Evolutionary conservation across 2,113 vertebrate genomes (phyloP).

Genomic region (Puffinus mauretanicus): DNA sequence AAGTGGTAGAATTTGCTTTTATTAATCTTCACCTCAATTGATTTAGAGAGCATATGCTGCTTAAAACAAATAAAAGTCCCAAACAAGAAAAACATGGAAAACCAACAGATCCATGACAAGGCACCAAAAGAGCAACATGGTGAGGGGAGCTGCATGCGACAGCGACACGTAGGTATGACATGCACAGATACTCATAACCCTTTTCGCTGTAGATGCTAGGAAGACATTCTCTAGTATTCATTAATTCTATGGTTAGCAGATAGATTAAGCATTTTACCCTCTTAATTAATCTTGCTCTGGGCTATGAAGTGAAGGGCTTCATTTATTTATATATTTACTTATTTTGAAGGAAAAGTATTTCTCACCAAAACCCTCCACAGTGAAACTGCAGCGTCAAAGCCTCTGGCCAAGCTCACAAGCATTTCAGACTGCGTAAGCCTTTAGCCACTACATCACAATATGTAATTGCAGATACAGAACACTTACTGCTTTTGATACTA

Average conservation of each 20-base stretch:
- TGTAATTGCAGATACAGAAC: not conserved
- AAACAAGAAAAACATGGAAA: not conserved
- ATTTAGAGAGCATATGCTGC: not conserved
- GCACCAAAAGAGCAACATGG: not conserved
- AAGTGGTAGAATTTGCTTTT: not conserved
- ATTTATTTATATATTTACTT: slow-evolving; percentile 46
- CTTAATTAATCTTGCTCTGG: slow-evolving; percentile 33
- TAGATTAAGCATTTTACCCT: slow-evolving; percentile 16
- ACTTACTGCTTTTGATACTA: not conserved
- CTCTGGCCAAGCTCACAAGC: not conserved
- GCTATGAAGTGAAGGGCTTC: not conserved
- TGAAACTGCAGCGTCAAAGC: not conserved
- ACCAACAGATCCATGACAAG: not conserved
- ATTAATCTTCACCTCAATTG: not conserved
- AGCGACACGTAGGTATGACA: not conserved
- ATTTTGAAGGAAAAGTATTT: not conserved
- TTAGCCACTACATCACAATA: not conserved
- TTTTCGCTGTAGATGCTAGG: not conserved
- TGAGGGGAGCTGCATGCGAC: not conserved
- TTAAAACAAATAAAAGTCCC: not conserved
- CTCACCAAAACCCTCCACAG: not conserved
- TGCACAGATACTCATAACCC: not conserved
- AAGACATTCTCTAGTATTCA: not conserved
- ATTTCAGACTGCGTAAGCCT: not conserved
- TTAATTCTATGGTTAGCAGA: slow-evolving; percentile 22